Evolutionary conservation across 2,888 invertebrate species (phyloP).

Genomic region (Melanostoma mellinum): DNA sequence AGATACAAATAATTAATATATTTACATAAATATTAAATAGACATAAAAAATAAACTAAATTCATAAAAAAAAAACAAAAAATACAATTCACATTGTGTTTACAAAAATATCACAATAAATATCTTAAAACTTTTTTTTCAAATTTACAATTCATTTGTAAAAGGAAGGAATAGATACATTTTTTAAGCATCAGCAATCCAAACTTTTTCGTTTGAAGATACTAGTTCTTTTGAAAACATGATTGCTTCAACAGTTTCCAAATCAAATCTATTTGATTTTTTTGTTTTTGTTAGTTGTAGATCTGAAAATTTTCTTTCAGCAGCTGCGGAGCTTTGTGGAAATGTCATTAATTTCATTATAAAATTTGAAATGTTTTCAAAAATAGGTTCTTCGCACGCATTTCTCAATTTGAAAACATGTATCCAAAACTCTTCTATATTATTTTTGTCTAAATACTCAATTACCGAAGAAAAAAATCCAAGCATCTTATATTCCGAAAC

Average conservation of each 20-base stretch:
- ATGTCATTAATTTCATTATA: slow-evolving; percentile 4
- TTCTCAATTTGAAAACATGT: neutral
- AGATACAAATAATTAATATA: too few species aligned
- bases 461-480: neutral
- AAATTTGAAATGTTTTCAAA: slow-evolving; percentile 7
- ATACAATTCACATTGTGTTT: too few species aligned
- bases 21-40: too few species aligned
- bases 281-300: slow-evolving; percentile 12
- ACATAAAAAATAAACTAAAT: too few species aligned
- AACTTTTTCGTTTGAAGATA: neutral
- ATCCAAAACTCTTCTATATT: slow-evolving; percentile 19
- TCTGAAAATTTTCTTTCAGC: slow-evolving; percentile 20
- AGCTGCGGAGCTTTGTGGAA: slow-evolving; percentile 8
- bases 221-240: neutral
- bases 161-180: too few species aligned
- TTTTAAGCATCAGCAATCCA: neutral
- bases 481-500: slow-evolving; percentile 8
- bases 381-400: slow-evolving; percentile 20
- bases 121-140: too few species aligned
- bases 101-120: too few species aligned
- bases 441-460: slow-evolving; percentile 5
- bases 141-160: too few species aligned
- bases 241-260: slow-evolving; percentile 10
- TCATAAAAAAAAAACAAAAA: too few species aligned
- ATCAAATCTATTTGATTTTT: slow-evolving; percentile 14